Conservation (phyloP, 2,113 vertebrate genomes). For the Podilymbus podiceps region DNA sequence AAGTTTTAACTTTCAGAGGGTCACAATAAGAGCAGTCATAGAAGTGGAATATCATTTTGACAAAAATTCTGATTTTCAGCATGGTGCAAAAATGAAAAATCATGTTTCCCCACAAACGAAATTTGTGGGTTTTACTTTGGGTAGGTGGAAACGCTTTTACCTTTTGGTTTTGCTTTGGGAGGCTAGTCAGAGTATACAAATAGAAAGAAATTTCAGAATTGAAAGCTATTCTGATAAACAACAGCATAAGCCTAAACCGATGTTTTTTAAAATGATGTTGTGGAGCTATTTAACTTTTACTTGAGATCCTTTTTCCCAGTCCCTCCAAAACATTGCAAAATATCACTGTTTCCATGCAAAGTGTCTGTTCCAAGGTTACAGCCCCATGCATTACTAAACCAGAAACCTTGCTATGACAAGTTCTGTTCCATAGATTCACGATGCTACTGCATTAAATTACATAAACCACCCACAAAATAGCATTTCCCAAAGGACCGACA, state of each 20-base stretch:
- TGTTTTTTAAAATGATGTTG: not conserved
- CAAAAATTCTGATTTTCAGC: not conserved
- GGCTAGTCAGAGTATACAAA: not conserved
- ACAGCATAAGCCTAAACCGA: not conserved
- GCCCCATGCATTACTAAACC: not conserved
- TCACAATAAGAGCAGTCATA: not conserved
- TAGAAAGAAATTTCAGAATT: not conserved
- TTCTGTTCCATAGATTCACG: not conserved
- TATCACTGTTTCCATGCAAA: not conserved
- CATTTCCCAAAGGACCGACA: not conserved
- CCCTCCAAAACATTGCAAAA: not conserved
- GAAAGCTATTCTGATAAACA: not conserved
- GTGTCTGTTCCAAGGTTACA: not conserved
- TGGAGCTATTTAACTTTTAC: not conserved
- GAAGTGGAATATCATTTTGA: not conserved
- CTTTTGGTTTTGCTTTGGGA: not conserved
- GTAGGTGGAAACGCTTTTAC: not conserved
- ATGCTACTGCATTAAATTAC: not conserved
- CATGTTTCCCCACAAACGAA: fast-evolving
- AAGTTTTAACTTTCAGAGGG: not conserved
- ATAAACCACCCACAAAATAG: not conserved
- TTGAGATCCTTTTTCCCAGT: not conserved
- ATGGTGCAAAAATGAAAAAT: not conserved
- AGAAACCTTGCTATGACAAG: not conserved
- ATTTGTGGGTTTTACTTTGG: not conserved